phyloP scores from a whole-genome alignment of 1,140 invertebrate genomes.

The Drosophila nasuta region DNA sequence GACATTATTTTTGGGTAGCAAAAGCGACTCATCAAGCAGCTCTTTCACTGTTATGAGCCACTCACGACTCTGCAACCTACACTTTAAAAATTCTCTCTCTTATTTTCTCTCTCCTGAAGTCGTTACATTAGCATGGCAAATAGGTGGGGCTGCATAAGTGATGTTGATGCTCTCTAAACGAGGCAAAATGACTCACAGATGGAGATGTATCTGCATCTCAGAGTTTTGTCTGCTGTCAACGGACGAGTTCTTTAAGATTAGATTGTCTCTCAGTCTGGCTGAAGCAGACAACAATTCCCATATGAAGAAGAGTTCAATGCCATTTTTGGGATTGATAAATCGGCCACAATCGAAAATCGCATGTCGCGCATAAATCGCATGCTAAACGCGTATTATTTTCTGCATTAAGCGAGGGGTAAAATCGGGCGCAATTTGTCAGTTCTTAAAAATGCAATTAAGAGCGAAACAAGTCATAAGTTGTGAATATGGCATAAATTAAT shows the following conservation, averaged over 20 bases:
- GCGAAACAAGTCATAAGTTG: conserved; percentile 53
- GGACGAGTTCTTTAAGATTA: conserved; percentile 4
- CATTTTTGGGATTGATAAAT: conserved; percentile 31
- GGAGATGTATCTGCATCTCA: conserved; percentile 5
- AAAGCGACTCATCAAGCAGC: conserved; percentile 47
- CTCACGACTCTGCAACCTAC: conserved; percentile 69
- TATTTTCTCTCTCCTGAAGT: background rate
- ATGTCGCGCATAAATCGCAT: conserved; percentile 67
- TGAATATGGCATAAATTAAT: conserved; percentile 71
- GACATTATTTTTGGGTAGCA: conserved; percentile 60
- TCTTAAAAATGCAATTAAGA: conserved; percentile 68
- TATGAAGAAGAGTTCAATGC: conserved; percentile 57
- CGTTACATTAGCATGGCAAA: conserved; percentile 54
- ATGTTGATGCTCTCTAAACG: conserved; percentile 8
- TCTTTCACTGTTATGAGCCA: conserved; percentile 60
- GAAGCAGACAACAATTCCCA: background rate
- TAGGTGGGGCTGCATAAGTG: conserved; percentile 25
- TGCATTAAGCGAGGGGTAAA: background rate
- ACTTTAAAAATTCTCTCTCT: conserved; percentile 24
- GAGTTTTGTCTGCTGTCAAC: conserved; percentile 5
- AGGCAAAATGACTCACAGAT: conserved; percentile 20
- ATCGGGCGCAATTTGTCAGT: conserved; percentile 44
- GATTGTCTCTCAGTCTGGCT: conserved; percentile 2
- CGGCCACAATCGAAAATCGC: conserved; percentile 35
- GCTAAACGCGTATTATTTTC: conserved; percentile 66